Evolutionary conservation across 2,113 vertebrate genomes (phyloP), one percentile per base, ranked within the genome.

Genomic region (Electrona antarctica): DNA sequence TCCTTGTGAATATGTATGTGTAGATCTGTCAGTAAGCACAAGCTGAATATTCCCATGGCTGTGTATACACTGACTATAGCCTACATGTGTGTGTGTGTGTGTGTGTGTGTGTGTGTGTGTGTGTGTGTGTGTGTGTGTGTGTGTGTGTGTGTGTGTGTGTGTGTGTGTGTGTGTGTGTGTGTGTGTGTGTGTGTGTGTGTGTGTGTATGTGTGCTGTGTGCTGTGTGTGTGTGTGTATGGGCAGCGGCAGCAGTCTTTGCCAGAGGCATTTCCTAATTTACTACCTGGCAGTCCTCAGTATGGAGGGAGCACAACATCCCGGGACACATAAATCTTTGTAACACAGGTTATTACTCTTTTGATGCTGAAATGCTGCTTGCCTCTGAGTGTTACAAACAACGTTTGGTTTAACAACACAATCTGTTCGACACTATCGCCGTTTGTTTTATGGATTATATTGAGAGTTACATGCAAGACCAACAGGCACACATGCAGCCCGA

Each of bases 371-470:
- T 90, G 87, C 85, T 85, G 85, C 86, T 89, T 79, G 83, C 80
- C 76, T 84, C 79, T 69, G 76, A 88, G 80, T 80, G 86, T 83
- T 87, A 90, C 89, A 87, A 93, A 91, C 90, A 91, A 86, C 85
- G 85, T 89, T 91, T 88, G 78, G 76, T 90, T 91, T 91, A 92
- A 90, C 87, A 91, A 83, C 86, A 88, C 92, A 92, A 91, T 93
- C 88, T 92, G 91, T 90, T 90, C 81, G 82, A 87, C 89, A 90
- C 86, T 76, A 90, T 82, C 76, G 84, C 83, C 86, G 84, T 89
- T 93, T 89, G 87, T 91, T 93, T 93, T 92, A 93, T 91, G 85
- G 90, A 90, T 89, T 86, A 77, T 82, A 83, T 86, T 88, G 78
- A 74, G 79, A 83, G 78, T 80, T 72, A 71, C 71, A 72, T 71